Base-by-base conservation (phyloP, 2,797 vertebrate genomes). In the Harpagifer antarcticus region DNA sequence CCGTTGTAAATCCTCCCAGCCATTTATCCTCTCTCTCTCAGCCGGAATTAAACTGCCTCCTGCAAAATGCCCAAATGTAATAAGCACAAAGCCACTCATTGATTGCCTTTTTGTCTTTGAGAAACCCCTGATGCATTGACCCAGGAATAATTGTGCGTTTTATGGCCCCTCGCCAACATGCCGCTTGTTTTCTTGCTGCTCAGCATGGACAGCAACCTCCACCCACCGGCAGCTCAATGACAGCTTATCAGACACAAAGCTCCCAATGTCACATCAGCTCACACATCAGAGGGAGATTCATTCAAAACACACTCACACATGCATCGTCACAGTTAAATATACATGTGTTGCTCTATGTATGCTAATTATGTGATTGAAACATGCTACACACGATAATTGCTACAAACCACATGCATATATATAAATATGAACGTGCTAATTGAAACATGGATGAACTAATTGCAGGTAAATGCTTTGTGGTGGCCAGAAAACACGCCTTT, bases 81-180 rank as follows among this genome's bases (percentile, higher is more conserved):
- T 9, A 27, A 69, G 67, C 61, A 13, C 74, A 68, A 58, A 86
- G 72, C 73, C 81, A 52, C 11, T 0, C 53, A 76, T 68, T 69
- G 76, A 81, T 83, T 45, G 58, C 47, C 62, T 79, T 75, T 87
- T 83, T 83, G 85, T 72, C 84, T 84, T 90, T 89, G 79, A 87
- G 78, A 84, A 65, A 71, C 65, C 63, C 33, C 72, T 74, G 84
- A 85, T 64, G 74, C 76, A 72, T 75, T 79, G 85, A 88, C 86
- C 88, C 76, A 57, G 70, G 79, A 81, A 76, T 83, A 88, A 90
- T 87, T 87, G 82, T 87, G 86, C 80, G 79, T 87, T 86, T 77
- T 58, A 81, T 82, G 87, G 81, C 82, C 15, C 69, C 47, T 49
- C 10, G 81, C 86, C 87, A 84, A 16, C 72, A 81, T 54, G 64